Base-by-base conservation (phyloP, 2,113 vertebrate genomes). In the Crotalus helleri region DNA sequence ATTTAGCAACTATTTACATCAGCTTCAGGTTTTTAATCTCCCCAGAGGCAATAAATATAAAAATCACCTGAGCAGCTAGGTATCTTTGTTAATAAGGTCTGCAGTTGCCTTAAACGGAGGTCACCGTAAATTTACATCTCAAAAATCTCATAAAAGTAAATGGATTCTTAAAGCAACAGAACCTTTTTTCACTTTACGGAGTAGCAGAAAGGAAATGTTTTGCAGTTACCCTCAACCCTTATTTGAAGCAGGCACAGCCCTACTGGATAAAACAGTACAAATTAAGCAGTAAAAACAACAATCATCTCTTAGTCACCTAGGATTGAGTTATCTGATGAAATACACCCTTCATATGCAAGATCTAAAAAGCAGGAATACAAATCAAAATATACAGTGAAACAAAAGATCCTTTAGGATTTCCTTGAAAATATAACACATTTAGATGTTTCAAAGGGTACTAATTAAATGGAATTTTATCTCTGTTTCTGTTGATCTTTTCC, bases 401-500 rank as follows among this genome's bases (percentile, higher is more conserved):
- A 10, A 5, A 11, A 1, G 21, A 55, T 95, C 92, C 85, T 91
- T 6, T 5, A 21, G 92, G 51, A 74, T 55, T 0, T 0, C 13
- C 33, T 44, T 81, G 74, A n/a, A 61, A 85, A 85, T 93, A 88
- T 8, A 92, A 55, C n/a, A 33, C 89, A 23, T 93, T 92, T 12
- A 85, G 94, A 64, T 91, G 54, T 91, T 94, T 93, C 92, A 10
- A 92, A 93, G 88, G 85, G n/a, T 0, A 1, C 89, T 94, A 61
- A 94, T 39, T 69, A 94, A 91, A 92, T 94, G 87, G 26, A 87
- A 94, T 92, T 69, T 89, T 94, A 87, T 92, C 29, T 88, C 92
- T 92, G 3, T 94, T 94, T 81, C 88, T 53, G 92, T 96, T 95
- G 87, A 89, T 94, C 96, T 95, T 53, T 87, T 44, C 74, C 74